Conservation (phyloP, 92 coral and sea anemone genomes). For the Pocillopora grandis region DNA sequence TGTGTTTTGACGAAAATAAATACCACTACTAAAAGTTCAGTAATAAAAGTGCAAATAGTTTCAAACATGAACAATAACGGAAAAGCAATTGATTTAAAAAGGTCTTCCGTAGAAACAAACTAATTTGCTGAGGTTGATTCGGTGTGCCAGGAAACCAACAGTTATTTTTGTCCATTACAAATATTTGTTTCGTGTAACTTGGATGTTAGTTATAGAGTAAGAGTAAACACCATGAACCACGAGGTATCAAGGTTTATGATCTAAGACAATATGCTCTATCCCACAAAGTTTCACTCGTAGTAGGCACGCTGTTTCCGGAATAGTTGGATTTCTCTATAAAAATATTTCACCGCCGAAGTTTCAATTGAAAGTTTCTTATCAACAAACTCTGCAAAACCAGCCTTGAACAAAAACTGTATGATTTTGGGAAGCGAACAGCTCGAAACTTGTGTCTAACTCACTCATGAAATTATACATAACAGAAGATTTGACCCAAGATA, state of each 20-base stretch:
- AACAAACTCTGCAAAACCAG: not conserved
- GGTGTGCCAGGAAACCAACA: conserved; percentile 24
- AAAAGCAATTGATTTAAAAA: not conserved
- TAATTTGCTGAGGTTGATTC: not conserved
- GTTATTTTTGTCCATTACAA: conserved; percentile 18
- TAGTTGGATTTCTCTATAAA: conserved; percentile 24
- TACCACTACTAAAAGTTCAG: not conserved
- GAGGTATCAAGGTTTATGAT: not conserved
- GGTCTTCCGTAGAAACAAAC: not conserved
- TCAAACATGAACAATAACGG: conserved; percentile 1
- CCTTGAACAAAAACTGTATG: not conserved
- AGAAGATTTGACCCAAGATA: conserved; percentile 7
- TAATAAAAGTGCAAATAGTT: conserved; percentile 4
- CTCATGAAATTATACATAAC: conserved; percentile 7
- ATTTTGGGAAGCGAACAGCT: conserved; percentile 23
- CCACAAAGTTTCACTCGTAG: conserved; percentile 10
- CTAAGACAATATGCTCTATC: conserved; percentile 26
- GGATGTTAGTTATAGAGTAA: conserved; percentile 6
- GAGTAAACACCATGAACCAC: conserved; percentile 34
- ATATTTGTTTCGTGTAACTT: conserved; percentile 41
- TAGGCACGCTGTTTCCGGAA: conserved; percentile 11
- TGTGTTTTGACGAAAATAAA: conserved; percentile 21
- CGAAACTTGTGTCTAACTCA: conserved; percentile 2
- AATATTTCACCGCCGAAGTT: conserved; percentile 3
- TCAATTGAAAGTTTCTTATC: conserved; percentile 1